Conservation (phyloP, 2,888 invertebrate genomes). For the Mycogona germanica region DNA sequence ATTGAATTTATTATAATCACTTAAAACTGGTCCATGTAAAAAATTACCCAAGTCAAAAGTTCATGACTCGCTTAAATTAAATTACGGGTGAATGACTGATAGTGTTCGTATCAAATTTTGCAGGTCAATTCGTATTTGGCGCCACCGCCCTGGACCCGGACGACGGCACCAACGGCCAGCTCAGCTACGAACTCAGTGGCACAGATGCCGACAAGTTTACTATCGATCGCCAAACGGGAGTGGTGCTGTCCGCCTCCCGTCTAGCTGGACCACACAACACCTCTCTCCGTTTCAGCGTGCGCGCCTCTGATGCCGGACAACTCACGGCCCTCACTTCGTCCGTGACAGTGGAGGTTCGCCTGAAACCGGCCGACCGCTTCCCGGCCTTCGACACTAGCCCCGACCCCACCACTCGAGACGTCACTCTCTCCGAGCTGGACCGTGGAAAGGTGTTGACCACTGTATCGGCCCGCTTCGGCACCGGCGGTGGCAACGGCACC, state of each 20-base stretch:
- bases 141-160: conserved; percentile 76
- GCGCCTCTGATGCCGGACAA: conserved; percentile 67
- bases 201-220: conserved; percentile 62
- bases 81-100: not conserved
- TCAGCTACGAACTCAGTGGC: conserved; percentile 63
- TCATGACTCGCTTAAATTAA: not conserved
- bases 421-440: conserved; percentile 60
- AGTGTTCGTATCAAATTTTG: conserved; percentile 27
- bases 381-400: conserved; percentile 68
- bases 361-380: conserved; percentile 63
- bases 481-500: conserved; percentile 54
- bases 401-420: conserved; percentile 39
- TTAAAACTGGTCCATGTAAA: too few relatives aligned
- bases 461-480: conserved; percentile 64
- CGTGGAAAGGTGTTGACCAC: conserved; percentile 50
- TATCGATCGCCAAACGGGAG: conserved; percentile 69
- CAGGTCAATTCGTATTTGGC: conserved; percentile 72
- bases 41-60: not conserved
- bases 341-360: conserved; percentile 59
- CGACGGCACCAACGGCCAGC: conserved; percentile 63
- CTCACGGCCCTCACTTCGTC: conserved; percentile 50
- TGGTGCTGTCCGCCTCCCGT: conserved; percentile 63
- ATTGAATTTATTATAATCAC: not conserved
- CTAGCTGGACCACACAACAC: conserved; percentile 41
- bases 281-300: conserved; percentile 31